Conservation (phyloP, 2,113 vertebrate genomes). For the Pteruthius melanotis region DNA sequence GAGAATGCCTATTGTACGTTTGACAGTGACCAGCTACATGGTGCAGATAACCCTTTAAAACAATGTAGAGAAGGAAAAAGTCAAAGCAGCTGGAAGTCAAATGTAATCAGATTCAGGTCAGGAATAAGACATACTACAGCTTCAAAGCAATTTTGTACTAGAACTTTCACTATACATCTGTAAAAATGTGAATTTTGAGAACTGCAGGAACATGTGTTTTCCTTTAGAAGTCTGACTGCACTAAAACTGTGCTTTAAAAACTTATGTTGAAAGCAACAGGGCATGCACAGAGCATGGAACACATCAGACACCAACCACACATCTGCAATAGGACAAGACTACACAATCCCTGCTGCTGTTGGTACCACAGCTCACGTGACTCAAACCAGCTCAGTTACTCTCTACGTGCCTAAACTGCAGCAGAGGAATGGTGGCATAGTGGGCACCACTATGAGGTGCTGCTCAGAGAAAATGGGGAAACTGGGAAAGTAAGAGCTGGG, state of each 20-base stretch:
- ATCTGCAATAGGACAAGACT: neutral
- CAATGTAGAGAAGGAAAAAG: neutral
- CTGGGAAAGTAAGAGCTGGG: neutral
- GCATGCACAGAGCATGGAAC: neutral
- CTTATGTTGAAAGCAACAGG: neutral
- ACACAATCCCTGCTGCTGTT: neutral
- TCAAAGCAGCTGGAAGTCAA: neutral
- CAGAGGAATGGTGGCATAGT: neutral
- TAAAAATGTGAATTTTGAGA: neutral
- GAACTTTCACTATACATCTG: neutral
- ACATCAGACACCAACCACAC: neutral
- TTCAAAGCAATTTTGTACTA: neutral
- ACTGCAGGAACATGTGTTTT: neutral
- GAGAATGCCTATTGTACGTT: neutral
- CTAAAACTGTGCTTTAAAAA: neutral
- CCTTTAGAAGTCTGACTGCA: neutral
- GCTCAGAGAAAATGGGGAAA: neutral
- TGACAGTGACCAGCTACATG: neutral
- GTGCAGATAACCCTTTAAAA: neutral
- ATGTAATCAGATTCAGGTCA: neutral
- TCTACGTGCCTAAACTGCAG: accelerated
- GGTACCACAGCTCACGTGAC: neutral
- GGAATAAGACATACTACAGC: neutral
- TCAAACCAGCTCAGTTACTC: neutral
- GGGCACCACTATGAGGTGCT: neutral